Evolutionary conservation across 2,797 vertebrate species (phyloP).

Genomic region (Apogon hyalosoma): DNA sequence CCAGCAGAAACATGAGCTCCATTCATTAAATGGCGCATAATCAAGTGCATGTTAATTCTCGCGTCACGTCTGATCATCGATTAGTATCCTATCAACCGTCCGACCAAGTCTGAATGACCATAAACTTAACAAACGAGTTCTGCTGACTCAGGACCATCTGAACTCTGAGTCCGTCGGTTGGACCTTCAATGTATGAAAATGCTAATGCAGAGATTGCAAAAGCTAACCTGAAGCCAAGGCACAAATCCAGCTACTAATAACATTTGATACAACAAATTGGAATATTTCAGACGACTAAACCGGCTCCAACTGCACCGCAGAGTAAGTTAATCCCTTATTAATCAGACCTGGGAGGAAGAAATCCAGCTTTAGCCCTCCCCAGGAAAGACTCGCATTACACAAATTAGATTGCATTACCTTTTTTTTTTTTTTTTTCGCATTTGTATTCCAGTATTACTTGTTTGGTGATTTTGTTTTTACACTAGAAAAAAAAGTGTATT

Average conservation of each 20-base stretch:
- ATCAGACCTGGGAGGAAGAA: constrained; percentile 45
- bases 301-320: constrained; percentile 29
- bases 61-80: constrained; percentile 32
- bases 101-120: constrained; percentile 45
- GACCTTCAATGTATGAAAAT: constrained; percentile 50
- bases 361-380: constrained; percentile 12
- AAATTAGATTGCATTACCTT: constrained; percentile 13
- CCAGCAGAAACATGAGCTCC: constrained; percentile 20
- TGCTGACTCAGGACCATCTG: constrained; percentile 21
- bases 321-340: constrained; percentile 55
- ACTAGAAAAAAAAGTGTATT: too few relatives aligned
- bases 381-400: constrained; percentile 8
- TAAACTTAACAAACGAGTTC: constrained; percentile 33
- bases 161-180: constrained; percentile 15
- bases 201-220: constrained; percentile 49
- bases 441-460: background rate
- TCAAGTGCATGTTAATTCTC: constrained; percentile 40
- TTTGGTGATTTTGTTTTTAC: constrained; percentile 9
- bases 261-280: constrained; percentile 53
- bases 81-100: constrained; percentile 38
- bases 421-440: background rate
- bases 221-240: constrained; percentile 56
- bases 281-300: constrained; percentile 59
- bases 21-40: constrained; percentile 41
- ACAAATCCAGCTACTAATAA: constrained; percentile 51